Base-by-base conservation (phyloP, 2,797 vertebrate species). In the Florisuga fusca region DNA sequence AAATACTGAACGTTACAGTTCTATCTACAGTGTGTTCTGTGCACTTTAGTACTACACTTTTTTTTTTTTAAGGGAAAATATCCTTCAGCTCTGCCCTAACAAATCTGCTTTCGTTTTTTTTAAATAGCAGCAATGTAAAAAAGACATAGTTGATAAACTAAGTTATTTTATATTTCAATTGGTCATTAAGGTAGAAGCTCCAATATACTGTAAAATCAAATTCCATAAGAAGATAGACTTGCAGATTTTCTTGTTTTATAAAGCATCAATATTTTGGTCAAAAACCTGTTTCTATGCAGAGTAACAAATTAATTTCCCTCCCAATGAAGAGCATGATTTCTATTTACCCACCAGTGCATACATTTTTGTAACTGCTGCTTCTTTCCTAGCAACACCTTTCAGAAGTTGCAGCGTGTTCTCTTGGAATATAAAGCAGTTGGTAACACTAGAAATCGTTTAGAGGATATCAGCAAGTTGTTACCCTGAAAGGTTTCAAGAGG, bases 401-500 rank as follows among this genome's bases (percentile, higher is more conserved):
- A 69, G 79, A 87, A 96, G 75, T 88, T 90, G 83, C 53, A 62
- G 38, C 10, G 29, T 46, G 25, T 94, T 96, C 80, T 84, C 92
- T 43, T 80, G 73, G 88, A 95, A 94, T 95, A 92, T 84, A 77
- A 94, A 95, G n/a, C 83, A 90, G 92, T 94, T 67, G 75, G 61
- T 90, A 87, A 90, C 75, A 34, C 82, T 84, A 74, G 66, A 94
- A 95, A 95, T 83, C 89, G 88, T 97, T 96, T 58, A 74, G 93
- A 90, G 91, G 78, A 22, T 45, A 91, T 89, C 92, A 95, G 63
- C 29, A 58, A 96, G 91, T 96, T 67, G 38, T 91, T 97, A 66
- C 2, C 75, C 48, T 54, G 83, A 69, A 90, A 80, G 89, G 88
- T 86, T 97, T 98, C 84, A 95, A 96, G 96, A 97, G 92, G 95